Conservation (phyloP, 1,140 invertebrate species). For the Antheraea mylitta region DNA sequence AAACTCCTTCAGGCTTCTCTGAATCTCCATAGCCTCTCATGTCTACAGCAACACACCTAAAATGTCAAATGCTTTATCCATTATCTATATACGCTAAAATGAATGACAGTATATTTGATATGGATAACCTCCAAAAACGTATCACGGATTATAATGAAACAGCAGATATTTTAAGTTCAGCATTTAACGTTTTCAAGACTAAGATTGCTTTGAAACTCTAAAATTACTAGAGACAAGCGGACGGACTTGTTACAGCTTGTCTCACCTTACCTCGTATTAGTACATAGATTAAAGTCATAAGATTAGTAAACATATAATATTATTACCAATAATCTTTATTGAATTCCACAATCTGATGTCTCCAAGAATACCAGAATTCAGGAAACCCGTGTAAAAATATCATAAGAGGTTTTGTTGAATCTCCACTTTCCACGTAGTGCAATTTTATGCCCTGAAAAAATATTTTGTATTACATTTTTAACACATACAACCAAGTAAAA, state of each 20-base stretch:
- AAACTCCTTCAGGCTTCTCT: constrained; percentile 80
- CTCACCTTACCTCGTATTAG: no score
- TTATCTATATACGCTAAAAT: neutral
- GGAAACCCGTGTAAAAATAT: constrained; percentile 85
- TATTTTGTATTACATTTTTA: neutral
- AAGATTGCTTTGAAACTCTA: no score
- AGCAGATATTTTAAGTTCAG: no score
- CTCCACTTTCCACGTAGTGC: constrained; percentile 84
- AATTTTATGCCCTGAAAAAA: constrained; percentile 79
- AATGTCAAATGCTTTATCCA: constrained; percentile 24
- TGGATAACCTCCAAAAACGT: no score
- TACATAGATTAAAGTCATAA: no score
- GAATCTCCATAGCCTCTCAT: constrained; percentile 85
- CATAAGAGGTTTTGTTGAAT: constrained; percentile 81
- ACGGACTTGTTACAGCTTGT: no score
- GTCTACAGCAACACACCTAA: constrained; percentile 84
- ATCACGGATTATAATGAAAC: no score
- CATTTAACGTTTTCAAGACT: no score
- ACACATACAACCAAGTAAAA: no score
- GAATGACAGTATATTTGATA: no score
- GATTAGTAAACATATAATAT: neutral
- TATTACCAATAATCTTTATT: constrained; percentile 81
- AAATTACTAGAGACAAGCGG: no score
- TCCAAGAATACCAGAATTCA: constrained; percentile 86
- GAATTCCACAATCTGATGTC: constrained; percentile 82